These are phyloP conservation scores for Aporophyla lueneburgensis DNA, from an alignment of 2,888 invertebrate species.

Conservation along the genomic window DNA sequence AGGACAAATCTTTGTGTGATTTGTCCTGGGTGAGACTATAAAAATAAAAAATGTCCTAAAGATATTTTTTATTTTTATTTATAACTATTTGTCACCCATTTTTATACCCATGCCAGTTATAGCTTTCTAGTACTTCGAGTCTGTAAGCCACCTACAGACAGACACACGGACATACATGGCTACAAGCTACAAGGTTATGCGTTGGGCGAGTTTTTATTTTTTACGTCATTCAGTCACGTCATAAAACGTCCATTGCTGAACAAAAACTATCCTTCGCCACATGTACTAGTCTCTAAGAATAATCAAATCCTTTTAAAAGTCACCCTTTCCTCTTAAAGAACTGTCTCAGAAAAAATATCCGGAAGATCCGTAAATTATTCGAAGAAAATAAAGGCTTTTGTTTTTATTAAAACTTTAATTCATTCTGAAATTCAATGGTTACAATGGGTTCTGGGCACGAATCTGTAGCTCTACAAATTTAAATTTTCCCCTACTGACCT, in stretches of 20 bases:
- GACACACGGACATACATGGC: too few species aligned
- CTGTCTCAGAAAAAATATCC: neutral
- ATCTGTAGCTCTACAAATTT: neutral
- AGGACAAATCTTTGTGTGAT: too few species aligned
- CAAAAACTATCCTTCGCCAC: too few species aligned
- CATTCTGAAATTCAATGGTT: neutral
- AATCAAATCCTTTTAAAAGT: neutral
- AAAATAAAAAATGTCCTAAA: too few species aligned
- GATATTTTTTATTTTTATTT: too few species aligned
- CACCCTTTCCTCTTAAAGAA: neutral
- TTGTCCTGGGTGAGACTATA: too few species aligned
- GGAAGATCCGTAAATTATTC: too few species aligned
- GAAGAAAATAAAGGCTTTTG: neutral
- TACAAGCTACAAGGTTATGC: neutral
- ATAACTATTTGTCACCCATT: too few species aligned
- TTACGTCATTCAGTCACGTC: neutral
- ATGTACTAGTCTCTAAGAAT: neutral
- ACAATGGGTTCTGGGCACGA: neutral
- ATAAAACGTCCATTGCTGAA: neutral
- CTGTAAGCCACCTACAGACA: too few species aligned
- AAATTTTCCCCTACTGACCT: neutral
- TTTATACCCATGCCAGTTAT: too few species aligned
- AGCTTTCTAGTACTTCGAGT: too few species aligned
- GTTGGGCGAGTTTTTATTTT: neutral
- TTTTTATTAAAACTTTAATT: neutral